Conservation (phyloP, 1,140 invertebrate genomes). For the Penaeus japonicus region DNA sequence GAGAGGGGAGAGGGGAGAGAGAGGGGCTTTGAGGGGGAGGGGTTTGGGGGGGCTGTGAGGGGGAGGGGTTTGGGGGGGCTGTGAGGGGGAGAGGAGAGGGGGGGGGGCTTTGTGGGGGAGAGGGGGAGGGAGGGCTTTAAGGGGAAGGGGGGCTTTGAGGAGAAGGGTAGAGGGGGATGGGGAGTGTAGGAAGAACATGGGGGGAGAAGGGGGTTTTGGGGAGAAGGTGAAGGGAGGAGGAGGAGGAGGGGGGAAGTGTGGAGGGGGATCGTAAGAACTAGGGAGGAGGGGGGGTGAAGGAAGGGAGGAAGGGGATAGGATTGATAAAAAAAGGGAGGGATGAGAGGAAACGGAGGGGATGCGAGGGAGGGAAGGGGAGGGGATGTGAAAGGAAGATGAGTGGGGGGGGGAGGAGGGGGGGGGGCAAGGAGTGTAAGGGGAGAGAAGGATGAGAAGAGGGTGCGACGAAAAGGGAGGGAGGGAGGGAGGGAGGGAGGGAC, state of each 20-base stretch:
- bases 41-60: background rate
- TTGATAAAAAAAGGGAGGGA: background rate
- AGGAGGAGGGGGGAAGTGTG: too few species aligned
- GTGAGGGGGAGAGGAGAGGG: background rate
- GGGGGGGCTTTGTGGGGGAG: too few species aligned
- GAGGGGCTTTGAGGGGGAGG: background rate
- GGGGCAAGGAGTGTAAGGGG: too few species aligned
- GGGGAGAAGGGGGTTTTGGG: too few species aligned
- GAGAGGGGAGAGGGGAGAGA: background rate
- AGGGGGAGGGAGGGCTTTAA: background rate
- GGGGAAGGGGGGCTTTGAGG: background rate
- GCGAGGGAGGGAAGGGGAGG: background rate
- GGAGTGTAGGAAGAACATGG: background rate
- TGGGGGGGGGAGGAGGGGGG: too few species aligned
- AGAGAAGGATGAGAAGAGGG: too few species aligned
- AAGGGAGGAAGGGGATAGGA: background rate
- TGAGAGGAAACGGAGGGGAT: background rate
- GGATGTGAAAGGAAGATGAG: too few species aligned
- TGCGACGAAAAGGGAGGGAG: too few species aligned
- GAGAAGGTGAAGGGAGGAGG: too few species aligned
- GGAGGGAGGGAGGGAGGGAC: too few species aligned
- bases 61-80: background rate
- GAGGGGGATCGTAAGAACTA: too few species aligned
- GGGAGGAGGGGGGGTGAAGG: background rate
- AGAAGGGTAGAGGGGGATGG: too few species aligned